Percentiles rank a stretch among this genome's conserved stretches.
Conservation (phyloP, 2,888 invertebrate genomes). For the Drosophila putrida region DNA sequence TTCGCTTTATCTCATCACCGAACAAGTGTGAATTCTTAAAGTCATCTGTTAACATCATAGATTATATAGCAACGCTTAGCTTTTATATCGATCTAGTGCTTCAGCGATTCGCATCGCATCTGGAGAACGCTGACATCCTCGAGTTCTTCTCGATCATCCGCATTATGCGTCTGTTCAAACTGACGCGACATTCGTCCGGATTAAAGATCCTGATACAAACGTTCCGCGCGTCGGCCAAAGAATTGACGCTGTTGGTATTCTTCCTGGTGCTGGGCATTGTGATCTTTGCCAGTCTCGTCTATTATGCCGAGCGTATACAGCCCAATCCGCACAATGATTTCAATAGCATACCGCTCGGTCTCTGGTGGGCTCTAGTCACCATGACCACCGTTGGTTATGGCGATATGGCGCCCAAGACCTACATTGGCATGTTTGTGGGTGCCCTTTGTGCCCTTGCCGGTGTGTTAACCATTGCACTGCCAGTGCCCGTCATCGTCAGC, state of each 20-base stretch:
- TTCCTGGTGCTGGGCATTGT: constrained; percentile 99
- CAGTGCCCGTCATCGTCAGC: constrained; percentile 99
- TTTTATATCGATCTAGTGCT: constrained; percentile 98
- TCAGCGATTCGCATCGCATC: constrained; percentile 94
- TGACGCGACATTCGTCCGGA: constrained; percentile 98
- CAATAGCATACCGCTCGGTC: constrained; percentile 98
- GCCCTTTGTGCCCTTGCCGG: constrained; percentile 99
- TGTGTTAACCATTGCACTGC: constrained; percentile 98
- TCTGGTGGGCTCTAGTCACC: constrained; percentile 99
- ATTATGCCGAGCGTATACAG: constrained; percentile 98
- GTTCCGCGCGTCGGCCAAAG: constrained; percentile 98
- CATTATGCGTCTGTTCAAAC: constrained; percentile 98
- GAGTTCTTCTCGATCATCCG: constrained; percentile 99
- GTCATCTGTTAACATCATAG: constrained; percentile 99
- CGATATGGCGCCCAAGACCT: constrained; percentile 99
- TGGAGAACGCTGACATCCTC: constrained; percentile 97
- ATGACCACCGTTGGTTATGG: constrained; percentile 99
- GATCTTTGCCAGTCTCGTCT: constrained; percentile 98
- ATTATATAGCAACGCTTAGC: constrained; percentile 99
- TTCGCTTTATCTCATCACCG: constrained; percentile 96
- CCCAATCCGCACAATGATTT: constrained; percentile 98
- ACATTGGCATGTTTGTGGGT: constrained; percentile 99
- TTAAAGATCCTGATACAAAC: constrained; percentile 99
- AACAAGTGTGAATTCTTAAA: constrained; percentile 97
- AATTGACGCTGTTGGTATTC: constrained; percentile 97